A percentile compares a stretch with the other conserved stretches of the same genome.
Evolutionary conservation across 2,113 vertebrate species (phyloP).

Genomic region (Talpa occidentalis): DNA sequence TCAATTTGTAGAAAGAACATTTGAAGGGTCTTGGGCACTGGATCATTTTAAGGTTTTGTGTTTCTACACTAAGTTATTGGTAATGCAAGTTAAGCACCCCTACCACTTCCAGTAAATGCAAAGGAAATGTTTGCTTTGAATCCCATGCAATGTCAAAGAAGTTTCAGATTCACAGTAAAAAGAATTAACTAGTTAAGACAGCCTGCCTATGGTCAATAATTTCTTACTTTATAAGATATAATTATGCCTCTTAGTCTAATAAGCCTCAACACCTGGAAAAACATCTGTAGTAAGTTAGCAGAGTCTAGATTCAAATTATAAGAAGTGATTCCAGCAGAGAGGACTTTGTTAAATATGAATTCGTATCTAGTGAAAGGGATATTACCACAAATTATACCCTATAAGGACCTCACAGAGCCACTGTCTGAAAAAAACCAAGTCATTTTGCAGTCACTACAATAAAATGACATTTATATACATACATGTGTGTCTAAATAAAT

Average conservation of each 20-base stretch:
- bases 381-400: constrained; percentile 38
- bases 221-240: constrained; percentile 47
- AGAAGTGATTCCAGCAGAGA: constrained; percentile 31
- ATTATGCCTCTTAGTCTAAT: constrained; percentile 38
- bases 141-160: background rate
- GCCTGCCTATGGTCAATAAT: background rate
- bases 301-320: constrained; percentile 48
- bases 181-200: constrained; percentile 36
- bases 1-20: background rate
- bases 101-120: background rate
- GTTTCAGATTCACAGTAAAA: constrained; percentile 57
- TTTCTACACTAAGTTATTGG: background rate
- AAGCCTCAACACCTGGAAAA: constrained; percentile 31
- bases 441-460: background rate
- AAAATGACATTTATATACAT: background rate
- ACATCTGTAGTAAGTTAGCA: constrained; percentile 27
- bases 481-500: no score
- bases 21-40: background rate
- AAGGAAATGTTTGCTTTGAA: constrained; percentile 43
- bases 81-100: background rate
- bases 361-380: constrained; percentile 39
- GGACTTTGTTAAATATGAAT: constrained; percentile 40
- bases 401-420: background rate
- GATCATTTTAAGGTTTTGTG: background rate
- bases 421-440: background rate